Evolutionary conservation across 2,797 vertebrate genomes (phyloP), one percentile per base, ranked within the genome.

Genomic region (Tamandua tetradactyla): DNA sequence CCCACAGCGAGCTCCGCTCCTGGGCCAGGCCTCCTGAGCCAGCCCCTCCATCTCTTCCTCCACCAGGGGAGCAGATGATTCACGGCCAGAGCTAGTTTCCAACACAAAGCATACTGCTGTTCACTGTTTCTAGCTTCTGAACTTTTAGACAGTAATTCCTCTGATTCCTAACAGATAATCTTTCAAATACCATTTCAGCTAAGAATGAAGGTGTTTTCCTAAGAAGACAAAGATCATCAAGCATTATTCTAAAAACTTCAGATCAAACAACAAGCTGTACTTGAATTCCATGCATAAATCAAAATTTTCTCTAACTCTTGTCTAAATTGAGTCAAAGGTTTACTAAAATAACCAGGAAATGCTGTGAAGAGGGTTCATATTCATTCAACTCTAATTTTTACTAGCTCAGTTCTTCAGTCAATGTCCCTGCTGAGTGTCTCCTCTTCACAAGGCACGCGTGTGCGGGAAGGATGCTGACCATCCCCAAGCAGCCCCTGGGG

Each of bases 191-290:
- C 35, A 23, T 32, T 79, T 66, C 27, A 49, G 42, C 85, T 59
- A 52, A 91, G 84, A 86, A 52, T 5, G 57, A 85, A 81, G 82
- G 27, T 3, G 17, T 61, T 75, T 92, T 78, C 87, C 78, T 79
- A 37, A 88, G 87, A 69, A 59, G 72, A 96, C 44, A 92, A 64
- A 90, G 78, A 44, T 55, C 74, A 52, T 9, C 55, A n/a, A 81
- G 57, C 20, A 14, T 32, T 86, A 47, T 66, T 72, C 72, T 35
- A 79, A 78, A 40, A n/a, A 55, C 55, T 20, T 4, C 17, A 30
- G 4, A 11, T 11, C 66, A n/a, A 69, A 27, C 66, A 25, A 30
- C 5, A 27, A 75, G 80, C 37, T 32, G 2, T 1, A 17, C 44
- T 71, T 47, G 44, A 82, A 71, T 47, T 47, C 23, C 18, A 42